Base-by-base conservation (phyloP, 2,888 invertebrate genomes). In the Homarus gammarus region DNA sequence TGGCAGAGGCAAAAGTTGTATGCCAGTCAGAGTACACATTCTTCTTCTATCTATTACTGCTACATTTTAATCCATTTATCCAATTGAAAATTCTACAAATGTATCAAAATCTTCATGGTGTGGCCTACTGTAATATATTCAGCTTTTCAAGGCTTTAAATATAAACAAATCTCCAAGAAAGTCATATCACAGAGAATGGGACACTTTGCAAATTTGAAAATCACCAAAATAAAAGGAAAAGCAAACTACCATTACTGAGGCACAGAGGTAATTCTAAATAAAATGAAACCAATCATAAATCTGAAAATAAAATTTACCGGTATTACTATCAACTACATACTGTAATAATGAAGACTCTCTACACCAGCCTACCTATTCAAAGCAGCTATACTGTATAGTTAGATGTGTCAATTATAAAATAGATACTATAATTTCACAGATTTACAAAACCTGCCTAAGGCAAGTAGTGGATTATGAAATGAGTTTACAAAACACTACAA, bases 391-490 rank as follows among this genome's bases (percentile, higher is more conserved):
- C 56, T 18, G n/a, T n/a, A n/a, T n/a, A n/a, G n/a, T n/a, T n/a
- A n/a, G 12, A 3, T 56, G 22, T 56, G 56, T 56, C 56, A 18
- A 18, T 56, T 77, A 77, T 77, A 77, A 49, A 77, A 73, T n/a
- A 49, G 27, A 49, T 44, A 49, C 12, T 77, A 27, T 77, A 49
- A 77, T 75, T 40, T 40, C 40, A 75, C 40, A 22, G 1, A 49
- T 77, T 27, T 77, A 77, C 77, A 77, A 77, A 77, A 49, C 51
- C 77, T 77, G 49, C 49, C 49, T 33, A 77, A 77, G 51, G 77
- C 77, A 77, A 49, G 27, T 33, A 49, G 49, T 49, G 49, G 49
- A 31, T 5, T 49, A 49, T 18, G 31, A 77, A 77, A 49, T 44
- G 49, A 77, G 49, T 38, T 73, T 73, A 73, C 8, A 10, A 77